phyloP scores from a whole-genome alignment of 2,113 vertebrate species.

The Clarias magur region DNA sequence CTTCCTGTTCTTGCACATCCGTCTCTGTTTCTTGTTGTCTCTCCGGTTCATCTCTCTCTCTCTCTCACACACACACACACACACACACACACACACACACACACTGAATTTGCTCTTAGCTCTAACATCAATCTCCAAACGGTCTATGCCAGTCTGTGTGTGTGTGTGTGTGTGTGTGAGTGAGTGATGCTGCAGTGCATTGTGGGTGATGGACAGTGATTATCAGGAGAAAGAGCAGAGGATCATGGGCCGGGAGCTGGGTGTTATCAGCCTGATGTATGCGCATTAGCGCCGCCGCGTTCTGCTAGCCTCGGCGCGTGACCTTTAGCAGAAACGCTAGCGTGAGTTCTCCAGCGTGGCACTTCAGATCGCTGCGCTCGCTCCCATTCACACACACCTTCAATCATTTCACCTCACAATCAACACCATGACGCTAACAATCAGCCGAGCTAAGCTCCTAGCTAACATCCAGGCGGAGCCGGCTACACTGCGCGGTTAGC shows the following conservation, averaged over 20 bases:
- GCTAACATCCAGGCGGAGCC: not conserved
- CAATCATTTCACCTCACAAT: not conserved
- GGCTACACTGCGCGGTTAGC: not conserved
- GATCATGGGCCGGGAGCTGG: not conserved
- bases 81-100: too few species aligned
- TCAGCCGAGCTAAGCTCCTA: not conserved
- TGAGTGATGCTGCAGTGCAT: conserved; percentile 34
- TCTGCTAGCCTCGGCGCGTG: not conserved
- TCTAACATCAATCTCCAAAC: conserved; percentile 41
- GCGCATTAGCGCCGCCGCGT: not conserved
- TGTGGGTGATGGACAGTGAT: conserved; percentile 17
- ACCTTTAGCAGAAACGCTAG: not conserved
- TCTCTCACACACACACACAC: not conserved
- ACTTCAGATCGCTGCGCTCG: not conserved
- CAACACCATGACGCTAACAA: not conserved
- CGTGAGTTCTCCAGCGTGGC: not conserved
- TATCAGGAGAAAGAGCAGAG: conserved; percentile 1
- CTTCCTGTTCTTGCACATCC: not conserved
- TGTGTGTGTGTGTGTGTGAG: not conserved
- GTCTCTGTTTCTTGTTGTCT: not conserved
- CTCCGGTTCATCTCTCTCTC: too few species aligned
- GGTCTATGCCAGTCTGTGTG: not conserved
- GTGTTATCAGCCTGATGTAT: conserved; percentile 21
- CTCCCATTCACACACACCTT: not conserved
- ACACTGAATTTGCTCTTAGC: not conserved